Evolutionary conservation across 2,888 invertebrate species (phyloP).

Genomic region (Phasia obesa): DNA sequence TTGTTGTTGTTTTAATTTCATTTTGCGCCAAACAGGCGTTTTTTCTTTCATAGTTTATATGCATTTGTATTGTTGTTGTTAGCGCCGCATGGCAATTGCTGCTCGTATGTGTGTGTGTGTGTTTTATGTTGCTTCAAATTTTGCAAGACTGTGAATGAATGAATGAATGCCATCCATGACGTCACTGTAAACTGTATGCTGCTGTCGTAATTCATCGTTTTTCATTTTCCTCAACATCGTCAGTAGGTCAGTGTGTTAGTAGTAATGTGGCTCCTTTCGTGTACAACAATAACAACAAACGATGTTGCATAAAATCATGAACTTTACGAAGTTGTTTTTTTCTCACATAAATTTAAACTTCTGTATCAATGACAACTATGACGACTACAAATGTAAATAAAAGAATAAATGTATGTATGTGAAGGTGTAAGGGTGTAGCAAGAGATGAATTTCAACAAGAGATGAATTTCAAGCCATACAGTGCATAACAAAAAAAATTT

Average conservation of each 20-base stretch:
- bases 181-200: slow-evolving; percentile 74
- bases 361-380: slow-evolving; percentile 67
- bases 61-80: background rate
- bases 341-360: slow-evolving; percentile 34
- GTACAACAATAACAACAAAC: slow-evolving; percentile 42
- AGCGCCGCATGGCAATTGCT: slow-evolving; percentile 50
- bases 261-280: slow-evolving; percentile 71
- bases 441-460: too few species aligned
- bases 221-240: slow-evolving; percentile 53
- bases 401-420: background rate
- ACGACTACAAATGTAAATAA: slow-evolving; percentile 48
- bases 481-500: background rate
- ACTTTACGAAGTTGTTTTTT: slow-evolving; percentile 60
- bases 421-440: too few species aligned
- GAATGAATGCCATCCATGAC: slow-evolving; percentile 81
- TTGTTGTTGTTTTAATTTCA: slow-evolving; percentile 44
- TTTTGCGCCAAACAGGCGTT: slow-evolving; percentile 63
- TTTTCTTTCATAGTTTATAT: slow-evolving; percentile 14
- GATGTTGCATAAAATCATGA: slow-evolving; percentile 36
- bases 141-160: slow-evolving; percentile 79
- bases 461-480: background rate
- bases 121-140: slow-evolving; percentile 42
- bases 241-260: slow-evolving; percentile 82
- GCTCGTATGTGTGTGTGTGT: background rate
- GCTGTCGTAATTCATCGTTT: slow-evolving; percentile 57